These are phyloP conservation scores for Nymphicus hollandicus DNA, from an alignment of 2,113 vertebrate genomes.

Conservation along the genomic window DNA sequence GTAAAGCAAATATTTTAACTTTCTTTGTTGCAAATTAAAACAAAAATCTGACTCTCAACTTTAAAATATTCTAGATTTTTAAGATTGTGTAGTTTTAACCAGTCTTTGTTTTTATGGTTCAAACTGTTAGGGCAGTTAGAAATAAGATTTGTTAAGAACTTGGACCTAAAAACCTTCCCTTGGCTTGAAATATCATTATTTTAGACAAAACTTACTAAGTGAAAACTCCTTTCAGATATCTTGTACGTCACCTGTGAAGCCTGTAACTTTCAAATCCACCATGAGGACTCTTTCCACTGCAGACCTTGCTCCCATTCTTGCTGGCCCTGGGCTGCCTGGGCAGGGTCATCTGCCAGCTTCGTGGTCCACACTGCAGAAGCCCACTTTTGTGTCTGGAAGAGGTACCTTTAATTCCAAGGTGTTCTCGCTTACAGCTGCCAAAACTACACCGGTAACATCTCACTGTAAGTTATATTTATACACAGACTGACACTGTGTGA, in stretches of 20 bases:
- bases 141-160: background rate
- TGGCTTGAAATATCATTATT: background rate
- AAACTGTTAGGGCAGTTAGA: background rate
- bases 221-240: background rate
- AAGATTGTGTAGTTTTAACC: background rate
- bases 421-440: background rate
- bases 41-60: background rate
- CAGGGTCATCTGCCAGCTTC: background rate
- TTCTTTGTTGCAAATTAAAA: background rate
- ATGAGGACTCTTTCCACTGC: background rate
- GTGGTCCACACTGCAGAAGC: accelerated
- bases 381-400: accelerated
- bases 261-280: accelerated
- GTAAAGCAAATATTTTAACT: background rate
- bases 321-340: background rate
- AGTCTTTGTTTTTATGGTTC: background rate
- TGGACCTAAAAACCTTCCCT: background rate
- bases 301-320: background rate
- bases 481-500: background rate
- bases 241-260: background rate
- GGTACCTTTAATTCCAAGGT: background rate
- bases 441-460: background rate
- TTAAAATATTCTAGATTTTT: background rate
- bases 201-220: accelerated
- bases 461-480: background rate